Evolutionary conservation across 2,113 vertebrate genomes (phyloP), one percentile per base, ranked within the genome.

Genomic region (Panthera tigris): DNA sequence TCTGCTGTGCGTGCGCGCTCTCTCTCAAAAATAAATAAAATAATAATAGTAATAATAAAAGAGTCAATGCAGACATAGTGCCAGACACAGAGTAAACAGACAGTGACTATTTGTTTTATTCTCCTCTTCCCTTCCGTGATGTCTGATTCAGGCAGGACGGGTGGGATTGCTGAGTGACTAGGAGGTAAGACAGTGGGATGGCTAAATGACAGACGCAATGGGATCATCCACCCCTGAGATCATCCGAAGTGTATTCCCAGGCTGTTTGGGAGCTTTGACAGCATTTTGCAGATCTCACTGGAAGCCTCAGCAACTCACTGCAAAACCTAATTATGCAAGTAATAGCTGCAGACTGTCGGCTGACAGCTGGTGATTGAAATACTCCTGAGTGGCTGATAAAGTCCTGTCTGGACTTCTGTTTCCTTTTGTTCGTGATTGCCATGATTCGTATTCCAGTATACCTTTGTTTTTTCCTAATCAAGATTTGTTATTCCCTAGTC

Each of bases 391-490:
- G 71, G 52, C 81, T 55, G 81, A 50, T 55, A 41, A 55, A 92
- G 41, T 82, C 93, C 66, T 91, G 52, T 69, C 81, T 79, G 85
- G 65, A 94, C 76, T 52, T 87, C 63, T 95, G 25, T 88, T 96
- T 81, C 50, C 55, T 2, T 74, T 74, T 52, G 9, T 29, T 81
- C 61, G 68, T 82, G 45, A 81, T 61, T 45, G 48, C 14, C n/a
- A 23, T 84, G 33, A 78, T 31, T 61, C 3, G 9, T 66, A 63
- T 41, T 61, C 15, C 3, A 39, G 57, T 61, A 48, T 45, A 29
- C 27, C 52, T 76, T 65, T 68, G 48, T 74, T 57, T 41, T 39
- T 39, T 39, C 7, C 85, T 89, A 91, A 82, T 69, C 55, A 89
- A 78, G 65, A 83, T 39, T 29, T 14, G 21, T 61, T 61, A 23